Percentiles rank a stretch among this genome's conserved stretches.
phyloP scores from a whole-genome alignment of 1,140 invertebrate species.

The Lerema accius region DNA sequence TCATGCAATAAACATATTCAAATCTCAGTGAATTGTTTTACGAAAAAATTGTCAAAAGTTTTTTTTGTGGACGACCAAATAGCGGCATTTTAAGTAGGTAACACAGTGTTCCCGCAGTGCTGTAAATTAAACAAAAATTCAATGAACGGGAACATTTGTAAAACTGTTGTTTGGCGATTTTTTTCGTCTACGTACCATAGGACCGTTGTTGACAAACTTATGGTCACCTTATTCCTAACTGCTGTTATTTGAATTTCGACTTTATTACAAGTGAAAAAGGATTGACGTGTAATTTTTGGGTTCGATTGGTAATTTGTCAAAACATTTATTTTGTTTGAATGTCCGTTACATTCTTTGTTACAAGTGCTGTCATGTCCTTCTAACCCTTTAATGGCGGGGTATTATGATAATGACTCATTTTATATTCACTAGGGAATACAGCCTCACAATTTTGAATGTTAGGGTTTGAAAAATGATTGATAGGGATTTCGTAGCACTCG shows the following conservation, averaged over 20 bases:
- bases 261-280: constrained; percentile 1
- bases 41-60: constrained; percentile 58
- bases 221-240: no score
- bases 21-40: constrained; percentile 56
- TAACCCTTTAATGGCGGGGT: constrained; percentile 22
- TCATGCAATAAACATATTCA: constrained; percentile 64
- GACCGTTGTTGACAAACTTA: constrained; percentile 40
- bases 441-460: not conserved
- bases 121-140: constrained; percentile 66
- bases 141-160: constrained; percentile 72
- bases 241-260: constrained; percentile 18
- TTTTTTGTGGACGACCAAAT: constrained; percentile 35
- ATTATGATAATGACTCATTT: constrained; percentile 28
- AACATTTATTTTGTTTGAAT: constrained; percentile 33
- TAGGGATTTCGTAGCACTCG: no score
- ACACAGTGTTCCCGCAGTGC: constrained; percentile 63
- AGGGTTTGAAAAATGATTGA: no score
- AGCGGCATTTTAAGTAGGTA: constrained; percentile 42
- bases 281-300: not conserved
- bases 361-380: constrained; percentile 11
- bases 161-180: constrained; percentile 63
- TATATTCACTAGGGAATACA: constrained; percentile 11
- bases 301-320: constrained; percentile 15
- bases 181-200: constrained; percentile 41
- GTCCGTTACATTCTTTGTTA: constrained; percentile 28